Base-by-base conservation (phyloP, 2,888 invertebrate species). In the Lycaena phlaeas region DNA sequence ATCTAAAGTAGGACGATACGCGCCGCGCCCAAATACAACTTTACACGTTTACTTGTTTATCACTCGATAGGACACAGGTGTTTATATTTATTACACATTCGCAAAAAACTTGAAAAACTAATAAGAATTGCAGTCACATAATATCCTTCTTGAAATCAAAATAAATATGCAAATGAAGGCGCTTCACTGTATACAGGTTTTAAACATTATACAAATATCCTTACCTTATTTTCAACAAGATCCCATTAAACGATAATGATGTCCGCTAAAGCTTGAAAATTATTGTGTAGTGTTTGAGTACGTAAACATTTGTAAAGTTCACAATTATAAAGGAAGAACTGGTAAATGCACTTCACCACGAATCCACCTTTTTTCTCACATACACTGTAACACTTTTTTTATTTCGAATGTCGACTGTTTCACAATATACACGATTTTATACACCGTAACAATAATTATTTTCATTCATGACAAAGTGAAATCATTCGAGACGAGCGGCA, bases 381-480 rank as follows among this genome's bases (percentile, higher is more conserved):
- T 41, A 41, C 64, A 67, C 70, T 65, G n/a, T n/a, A 64, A 62
- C 62, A 57, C 54, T 55, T 54, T 12, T n/a, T 27, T 40, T 22
- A 22, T 7, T 31, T 27, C 40, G 31, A 40, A 40, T 40, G 27
- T 26, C 27, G 26, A 27, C 29, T 40, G 26, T 30, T 40, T 40
- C 40, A 31, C 30, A 27, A 26, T 9, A 29, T 26, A 31, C 40
- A 41, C 46, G 44, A 51, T 62, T 59, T 59, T 68, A 67, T 64
- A 59, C 62, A 65, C 61, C 61, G 66, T 59, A 62, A 64, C 45
- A 51, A n/a, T n/a, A n/a, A 50, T 46, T 51, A 54, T 71, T 79
- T 77, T 78, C 76, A 79, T 79, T 77, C 78, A 79, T 78, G 63
- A 67, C 71, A 68, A 68, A 55, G 68, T 65, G 68, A 77, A 77